These are phyloP conservation scores for Bombus vancouverensis DNA, from an alignment of 1,140 invertebrate species.

Conservation along the genomic window DNA sequence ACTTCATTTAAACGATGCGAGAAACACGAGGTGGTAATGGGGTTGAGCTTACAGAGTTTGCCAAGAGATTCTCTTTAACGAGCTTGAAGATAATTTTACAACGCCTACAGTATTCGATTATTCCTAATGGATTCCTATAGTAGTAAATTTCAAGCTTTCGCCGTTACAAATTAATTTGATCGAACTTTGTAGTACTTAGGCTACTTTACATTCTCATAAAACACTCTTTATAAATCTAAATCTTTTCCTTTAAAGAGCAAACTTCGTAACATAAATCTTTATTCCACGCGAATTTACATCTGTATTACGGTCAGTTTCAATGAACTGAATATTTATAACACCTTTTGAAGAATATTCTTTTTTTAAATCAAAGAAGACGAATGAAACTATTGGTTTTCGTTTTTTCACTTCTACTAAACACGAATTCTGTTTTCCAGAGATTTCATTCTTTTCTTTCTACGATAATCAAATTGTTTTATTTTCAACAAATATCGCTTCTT, in stretches of 20 bases:
- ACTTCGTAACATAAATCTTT: background rate
- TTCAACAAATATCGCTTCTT: no score
- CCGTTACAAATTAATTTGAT: conserved; percentile 4
- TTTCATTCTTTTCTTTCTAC: no score
- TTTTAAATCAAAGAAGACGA: no score
- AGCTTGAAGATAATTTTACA: conserved; percentile 30
- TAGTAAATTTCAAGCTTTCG: conserved; percentile 10
- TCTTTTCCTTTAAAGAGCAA: background rate
- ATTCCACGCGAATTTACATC: no score
- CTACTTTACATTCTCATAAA: background rate
- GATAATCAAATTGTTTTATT: no score
- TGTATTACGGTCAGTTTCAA: background rate
- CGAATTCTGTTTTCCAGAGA: no score
- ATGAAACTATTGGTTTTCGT: no score
- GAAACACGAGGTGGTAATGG: conserved; percentile 34
- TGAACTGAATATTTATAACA: background rate
- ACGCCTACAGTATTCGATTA: conserved; percentile 32
- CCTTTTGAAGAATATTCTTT: no score
- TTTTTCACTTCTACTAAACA: no score
- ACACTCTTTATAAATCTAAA: background rate
- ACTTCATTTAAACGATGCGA: conserved; percentile 37
- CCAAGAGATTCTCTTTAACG: conserved; percentile 37
- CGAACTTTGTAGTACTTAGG: background rate
- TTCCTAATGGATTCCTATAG: conserved; percentile 16
- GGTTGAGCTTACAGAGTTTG: conserved; percentile 40